These are phyloP conservation scores for Habroteleia sp. DNA, from an alignment of 2,888 invertebrate species.

Conservation along the genomic window DNA sequence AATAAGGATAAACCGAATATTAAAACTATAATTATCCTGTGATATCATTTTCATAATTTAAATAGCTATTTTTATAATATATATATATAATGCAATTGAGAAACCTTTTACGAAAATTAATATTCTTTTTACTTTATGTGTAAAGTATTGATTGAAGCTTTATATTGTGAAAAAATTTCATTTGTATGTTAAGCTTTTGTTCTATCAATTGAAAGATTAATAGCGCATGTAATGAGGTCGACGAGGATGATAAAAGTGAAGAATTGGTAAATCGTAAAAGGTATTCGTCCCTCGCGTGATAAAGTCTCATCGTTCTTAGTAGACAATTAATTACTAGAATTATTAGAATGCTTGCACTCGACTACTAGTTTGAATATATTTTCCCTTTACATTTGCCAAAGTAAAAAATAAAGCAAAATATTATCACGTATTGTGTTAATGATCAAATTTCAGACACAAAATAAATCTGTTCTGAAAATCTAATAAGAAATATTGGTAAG, in stretches of 20 bases:
- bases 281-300: slow-evolving; percentile 74
- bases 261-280: slow-evolving; percentile 53
- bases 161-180: slow-evolving; percentile 18
- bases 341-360: slow-evolving; percentile 74
- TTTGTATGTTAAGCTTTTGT: slow-evolving; percentile 13
- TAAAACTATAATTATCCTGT: too few relatives aligned
- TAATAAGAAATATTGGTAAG: neutral
- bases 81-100: too few relatives aligned
- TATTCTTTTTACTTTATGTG: too few relatives aligned
- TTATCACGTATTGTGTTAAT: slow-evolving; percentile 44
- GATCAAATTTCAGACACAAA: slow-evolving; percentile 22
- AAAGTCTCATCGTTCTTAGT: slow-evolving; percentile 76
- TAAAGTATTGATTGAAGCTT: too few relatives aligned
- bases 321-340: slow-evolving; percentile 78
- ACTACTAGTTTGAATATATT: slow-evolving; percentile 66
- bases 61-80: too few relatives aligned
- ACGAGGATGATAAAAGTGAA: slow-evolving; percentile 58
- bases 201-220: slow-evolving; percentile 48
- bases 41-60: too few relatives aligned
- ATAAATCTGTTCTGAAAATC: slow-evolving; percentile 1
- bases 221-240: slow-evolving; percentile 48
- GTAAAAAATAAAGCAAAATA: slow-evolving; percentile 28
- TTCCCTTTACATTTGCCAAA: slow-evolving; percentile 10
- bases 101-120: too few relatives aligned
- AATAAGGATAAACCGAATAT: too few relatives aligned